Evolutionary conservation across 2,797 vertebrate genomes (phyloP).

Genomic region (Cyprinodon diabolis): DNA sequence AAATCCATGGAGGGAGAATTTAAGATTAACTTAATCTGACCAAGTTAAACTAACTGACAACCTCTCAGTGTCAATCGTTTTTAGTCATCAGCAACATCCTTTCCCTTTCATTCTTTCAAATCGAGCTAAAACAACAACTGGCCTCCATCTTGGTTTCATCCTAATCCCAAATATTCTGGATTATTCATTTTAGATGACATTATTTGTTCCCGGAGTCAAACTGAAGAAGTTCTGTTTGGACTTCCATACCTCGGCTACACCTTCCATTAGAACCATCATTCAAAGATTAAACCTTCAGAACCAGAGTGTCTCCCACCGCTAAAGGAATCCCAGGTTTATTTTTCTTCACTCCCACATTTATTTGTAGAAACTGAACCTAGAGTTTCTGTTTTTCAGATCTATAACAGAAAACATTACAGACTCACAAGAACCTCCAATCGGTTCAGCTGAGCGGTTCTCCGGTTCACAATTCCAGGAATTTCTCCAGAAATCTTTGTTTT

Average conservation of each 20-base stretch:
- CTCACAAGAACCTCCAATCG: too few relatives aligned
- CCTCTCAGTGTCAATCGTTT: too few relatives aligned
- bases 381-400: too few relatives aligned
- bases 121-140: not conserved
- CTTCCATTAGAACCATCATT: not conserved
- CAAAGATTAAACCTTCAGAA: not conserved
- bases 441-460: too few relatives aligned
- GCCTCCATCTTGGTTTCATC: not conserved
- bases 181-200: not conserved
- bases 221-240: not conserved
- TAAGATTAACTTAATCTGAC: not conserved
- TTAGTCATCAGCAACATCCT: too few relatives aligned
- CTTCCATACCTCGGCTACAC: not conserved
- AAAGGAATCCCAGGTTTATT: not conserved
- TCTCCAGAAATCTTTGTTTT: not conserved
- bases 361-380: too few relatives aligned
- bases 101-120: not conserved
- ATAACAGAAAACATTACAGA: too few relatives aligned
- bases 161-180: not conserved
- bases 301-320: not conserved
- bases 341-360: too few relatives aligned
- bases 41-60: too few relatives aligned
- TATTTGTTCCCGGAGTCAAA: not conserved
- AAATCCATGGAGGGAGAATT: too few relatives aligned
- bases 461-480: not conserved